Conservation (phyloP, 2,113 vertebrate species). For the Argyrosomus japonicus region DNA sequence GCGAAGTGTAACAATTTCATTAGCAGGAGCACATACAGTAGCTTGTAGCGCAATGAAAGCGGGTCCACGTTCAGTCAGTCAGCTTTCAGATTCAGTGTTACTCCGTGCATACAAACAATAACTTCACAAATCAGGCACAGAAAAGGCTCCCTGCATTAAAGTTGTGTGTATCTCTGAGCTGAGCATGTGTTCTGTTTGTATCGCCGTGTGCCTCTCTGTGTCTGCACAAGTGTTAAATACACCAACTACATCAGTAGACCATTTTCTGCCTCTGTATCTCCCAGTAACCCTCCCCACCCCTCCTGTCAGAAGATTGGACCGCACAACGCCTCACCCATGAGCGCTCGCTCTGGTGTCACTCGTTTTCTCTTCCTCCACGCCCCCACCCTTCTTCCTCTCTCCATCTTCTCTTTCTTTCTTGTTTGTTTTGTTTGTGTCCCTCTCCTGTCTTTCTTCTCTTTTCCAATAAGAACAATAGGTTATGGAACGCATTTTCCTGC, state of each 20-base stretch:
- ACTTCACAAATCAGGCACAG: too few relatives aligned
- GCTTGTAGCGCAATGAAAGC: not conserved
- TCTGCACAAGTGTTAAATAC: constrained; percentile 59
- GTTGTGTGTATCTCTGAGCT: not conserved
- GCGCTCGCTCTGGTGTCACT: constrained; percentile 45
- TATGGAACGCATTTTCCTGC: constrained; percentile 81
- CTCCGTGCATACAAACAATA: too few relatives aligned
- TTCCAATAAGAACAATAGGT: constrained; percentile 83
- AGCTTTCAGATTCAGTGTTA: not conserved
- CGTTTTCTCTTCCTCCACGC: not conserved
- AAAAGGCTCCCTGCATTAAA: not conserved
- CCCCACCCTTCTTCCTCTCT: not conserved
- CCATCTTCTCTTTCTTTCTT: constrained; percentile 34
- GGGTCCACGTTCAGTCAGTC: not conserved
- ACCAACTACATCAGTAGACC: constrained; percentile 53
- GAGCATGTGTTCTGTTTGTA: constrained; percentile 6
- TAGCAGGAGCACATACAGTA: constrained; percentile 11
- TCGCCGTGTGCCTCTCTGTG: constrained; percentile 20
- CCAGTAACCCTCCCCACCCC: constrained; percentile 47
- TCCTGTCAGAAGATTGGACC: constrained; percentile 65
- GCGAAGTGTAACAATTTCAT: constrained; percentile 27
- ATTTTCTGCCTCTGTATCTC: constrained; percentile 50
- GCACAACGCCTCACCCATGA: constrained; percentile 54
- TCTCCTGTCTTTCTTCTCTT: constrained; percentile 65
- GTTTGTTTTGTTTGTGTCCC: constrained; percentile 74